These are phyloP conservation scores for Biston stratarius DNA, from an alignment of 2,888 invertebrate genomes.

Conservation along the genomic window DNA sequence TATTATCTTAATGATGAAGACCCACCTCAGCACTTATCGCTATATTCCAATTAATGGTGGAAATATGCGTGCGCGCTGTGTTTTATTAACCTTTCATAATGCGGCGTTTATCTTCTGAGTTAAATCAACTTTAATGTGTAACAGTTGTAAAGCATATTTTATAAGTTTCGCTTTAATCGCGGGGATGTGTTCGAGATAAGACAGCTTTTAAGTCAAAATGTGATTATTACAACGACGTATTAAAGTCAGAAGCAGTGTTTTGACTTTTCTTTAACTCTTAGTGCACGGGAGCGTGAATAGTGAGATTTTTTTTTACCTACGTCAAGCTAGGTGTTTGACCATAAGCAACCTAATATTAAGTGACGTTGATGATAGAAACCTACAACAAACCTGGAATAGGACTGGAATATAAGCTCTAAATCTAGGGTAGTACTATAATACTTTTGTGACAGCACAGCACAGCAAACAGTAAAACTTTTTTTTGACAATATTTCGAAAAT, in stretches of 20 bases:
- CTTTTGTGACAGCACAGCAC: too few species aligned
- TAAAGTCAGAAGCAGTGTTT: not conserved
- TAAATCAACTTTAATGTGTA: constrained; percentile 71
- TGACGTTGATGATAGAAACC: too few species aligned
- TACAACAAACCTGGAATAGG: too few species aligned
- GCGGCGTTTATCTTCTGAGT: constrained; percentile 64
- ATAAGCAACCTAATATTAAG: too few species aligned
- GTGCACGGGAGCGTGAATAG: not conserved
- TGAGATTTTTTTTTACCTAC: not conserved
- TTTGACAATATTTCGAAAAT: too few species aligned
- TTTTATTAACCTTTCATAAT: constrained; percentile 79
- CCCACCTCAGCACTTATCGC: constrained; percentile 73
- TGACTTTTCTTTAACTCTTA: too few species aligned
- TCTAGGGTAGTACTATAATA: too few species aligned
- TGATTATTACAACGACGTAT: constrained; percentile 12
- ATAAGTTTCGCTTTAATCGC: constrained; percentile 55
- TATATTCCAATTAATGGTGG: constrained; percentile 79
- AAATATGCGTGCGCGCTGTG: constrained; percentile 70
- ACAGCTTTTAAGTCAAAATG: constrained; percentile 31
- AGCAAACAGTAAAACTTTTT: too few species aligned
- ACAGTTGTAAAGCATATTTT: constrained; percentile 60
- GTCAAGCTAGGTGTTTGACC: too few species aligned
- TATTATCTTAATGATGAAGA: constrained; percentile 80
- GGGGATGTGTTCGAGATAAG: constrained; percentile 41
- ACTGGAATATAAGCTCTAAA: too few species aligned